Base-by-base conservation (phyloP, 2,113 vertebrate genomes). In the Phasianus colchicus region DNA sequence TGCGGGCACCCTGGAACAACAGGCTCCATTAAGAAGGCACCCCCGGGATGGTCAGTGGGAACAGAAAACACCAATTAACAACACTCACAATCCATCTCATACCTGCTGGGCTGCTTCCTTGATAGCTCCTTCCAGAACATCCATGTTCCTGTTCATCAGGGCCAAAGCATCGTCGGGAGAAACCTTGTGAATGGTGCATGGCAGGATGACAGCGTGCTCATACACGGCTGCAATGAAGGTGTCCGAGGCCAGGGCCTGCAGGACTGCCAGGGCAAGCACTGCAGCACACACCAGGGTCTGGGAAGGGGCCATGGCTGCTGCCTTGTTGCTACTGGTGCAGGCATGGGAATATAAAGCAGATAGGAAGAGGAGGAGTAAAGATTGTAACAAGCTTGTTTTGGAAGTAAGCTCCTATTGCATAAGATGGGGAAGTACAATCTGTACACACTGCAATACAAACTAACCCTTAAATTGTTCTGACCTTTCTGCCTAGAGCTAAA, bases 121-220 rank as follows among this genome's bases (percentile, higher is more conserved):
- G 73, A 96, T 36, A 47, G 97, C 98, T 12, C 38, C 77, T 91
- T 98, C 97, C 86, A 98, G 86, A 71, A 98, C 47, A 48, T 97
- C 97, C 72, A 98, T 95, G 67, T 98, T 98, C 75, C 66, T 96
- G 81, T 97, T 96, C 97, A 98, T 98, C 63, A 97, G 64, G 57
- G 88, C 85, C 89, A 98, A 87, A 66, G 94, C 97, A 11, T 92
- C 42, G 0, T 87, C 32, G 2, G 83, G 52, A 38, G 97, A 74
- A 55, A 96, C 71, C 1, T 96, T 6, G 1, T 1, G 0, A 1
- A 81, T 75, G n/a, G 5, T 12, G 1, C 90, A 48, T 21, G 97
- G 83, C 54, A 96, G 81, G 89, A 97, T 92, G 63, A 98, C 97
- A 0, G 94, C 70, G 4, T 97, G 97, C 71, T 98, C 97, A 2